A percentile compares a stretch with the other conserved stretches of the same genome.
Evolutionary conservation across 1,140 invertebrate genomes (phyloP).

Genomic region (Capitella teleta): DNA sequence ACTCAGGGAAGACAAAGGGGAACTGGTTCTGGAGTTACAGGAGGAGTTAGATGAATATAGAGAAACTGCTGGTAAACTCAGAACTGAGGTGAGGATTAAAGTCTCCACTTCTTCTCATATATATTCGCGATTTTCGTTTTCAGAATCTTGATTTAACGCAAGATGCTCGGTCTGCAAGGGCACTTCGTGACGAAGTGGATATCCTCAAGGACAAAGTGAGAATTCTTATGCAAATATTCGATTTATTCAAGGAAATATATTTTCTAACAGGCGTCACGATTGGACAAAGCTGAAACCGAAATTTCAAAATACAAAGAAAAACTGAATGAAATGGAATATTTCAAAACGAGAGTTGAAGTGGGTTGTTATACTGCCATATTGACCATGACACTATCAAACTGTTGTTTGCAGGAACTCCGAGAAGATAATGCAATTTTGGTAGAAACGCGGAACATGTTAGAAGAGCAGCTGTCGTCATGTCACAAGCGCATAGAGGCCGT

Average conservation of each 20-base stretch:
- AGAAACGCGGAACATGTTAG: conserved; percentile 71
- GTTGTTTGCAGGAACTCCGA: conserved; percentile 50
- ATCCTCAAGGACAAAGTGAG: conserved; percentile 64
- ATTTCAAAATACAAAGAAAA: conserved; percentile 77
- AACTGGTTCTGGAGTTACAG: conserved; percentile 68
- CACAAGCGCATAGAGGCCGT: conserved; percentile 73
- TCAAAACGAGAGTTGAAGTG: conserved; percentile 57
- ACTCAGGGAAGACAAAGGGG: conserved; percentile 32
- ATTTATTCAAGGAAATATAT: conserved; percentile 3
- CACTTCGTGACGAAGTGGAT: conserved; percentile 84
- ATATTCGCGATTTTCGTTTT: conserved; percentile 10
- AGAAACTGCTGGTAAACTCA: conserved; percentile 59
- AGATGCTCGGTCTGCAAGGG: conserved; percentile 71
- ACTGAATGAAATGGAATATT: conserved; percentile 83
- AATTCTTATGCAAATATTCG: background rate
- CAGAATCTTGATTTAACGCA: conserved; percentile 41
- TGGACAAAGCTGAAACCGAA: conserved; percentile 74
- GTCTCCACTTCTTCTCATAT: background rate
- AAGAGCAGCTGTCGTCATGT: conserved; percentile 71
- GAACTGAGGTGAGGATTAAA: conserved; percentile 53
- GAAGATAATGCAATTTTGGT: conserved; percentile 72
- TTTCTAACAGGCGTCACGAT: conserved; percentile 55
- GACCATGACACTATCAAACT: background rate
- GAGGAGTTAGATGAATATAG: conserved; percentile 84
- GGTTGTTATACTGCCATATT: background rate